Evolutionary conservation across 1,140 invertebrate genomes (phyloP), one percentile per base, ranked within the genome.

Genomic region (Pygmarrhopalites habei): DNA sequence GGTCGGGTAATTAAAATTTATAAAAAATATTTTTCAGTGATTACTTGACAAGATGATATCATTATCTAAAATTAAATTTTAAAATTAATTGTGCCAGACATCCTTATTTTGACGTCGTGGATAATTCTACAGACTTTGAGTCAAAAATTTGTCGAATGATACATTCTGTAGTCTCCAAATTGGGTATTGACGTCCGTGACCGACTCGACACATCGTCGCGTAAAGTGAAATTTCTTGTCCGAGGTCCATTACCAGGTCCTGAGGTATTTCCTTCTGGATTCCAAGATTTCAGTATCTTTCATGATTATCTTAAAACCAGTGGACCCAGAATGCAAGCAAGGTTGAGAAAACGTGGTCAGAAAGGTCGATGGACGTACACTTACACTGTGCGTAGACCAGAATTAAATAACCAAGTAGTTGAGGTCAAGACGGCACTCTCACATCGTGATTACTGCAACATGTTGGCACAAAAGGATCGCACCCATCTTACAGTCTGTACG

Each of bases 61-160:
- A n/a, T n/a, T n/a, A n/a, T n/a, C n/a, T n/a, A n/a, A n/a, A n/a
- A n/a, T n/a, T n/a, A n/a, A n/a, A n/a, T n/a, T 29, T 39, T n/a
- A n/a, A n/a, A n/a, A n/a, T n/a, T n/a, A n/a, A n/a, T n/a, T n/a
- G n/a, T n/a, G n/a, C n/a, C n/a, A n/a, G n/a, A 0, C 96, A 99
- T 82, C 96, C 96, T 0, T 98, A 98, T 74, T 96, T 96, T 76
- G 96, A 99, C 80, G 92, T 99, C 1, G 94, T 99, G 67, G 96
- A 99, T 75, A 98, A 98, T 77, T 90, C 88, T 0, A 91, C 90
- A 2, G 90, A 95, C 73, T 99, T 99, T 79, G 94, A 99, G 73
- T 85, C 87, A 14, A 99, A 99, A 79, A 89, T 98, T 68, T 87
- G 91, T 70, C 83, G 92, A n/a, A 87, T 98, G 83, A 94, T 98